Evolutionary conservation across 1,140 invertebrate genomes (phyloP).

Genomic region (Manduca sexta): DNA sequence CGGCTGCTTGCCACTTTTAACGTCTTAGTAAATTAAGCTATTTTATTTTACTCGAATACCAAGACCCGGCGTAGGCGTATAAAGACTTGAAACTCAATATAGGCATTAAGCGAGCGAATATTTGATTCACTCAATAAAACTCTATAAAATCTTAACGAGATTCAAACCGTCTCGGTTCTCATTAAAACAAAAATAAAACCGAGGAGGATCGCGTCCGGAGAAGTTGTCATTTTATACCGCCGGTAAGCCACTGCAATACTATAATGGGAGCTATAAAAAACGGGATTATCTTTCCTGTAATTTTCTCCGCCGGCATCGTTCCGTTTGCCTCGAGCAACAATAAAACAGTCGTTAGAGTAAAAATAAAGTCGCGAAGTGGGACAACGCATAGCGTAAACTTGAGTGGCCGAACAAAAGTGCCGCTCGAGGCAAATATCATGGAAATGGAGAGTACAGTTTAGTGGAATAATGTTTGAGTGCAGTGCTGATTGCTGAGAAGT

Average conservation of each 20-base stretch:
- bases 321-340: slow-evolving; percentile 11
- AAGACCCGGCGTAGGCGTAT: no score
- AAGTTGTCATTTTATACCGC: slow-evolving; percentile 15
- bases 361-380: slow-evolving; percentile 8
- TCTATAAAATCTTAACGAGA: slow-evolving; percentile 1
- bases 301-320: slow-evolving; percentile 18
- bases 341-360: slow-evolving; percentile 21
- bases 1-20: no score
- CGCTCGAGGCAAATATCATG: not conserved
- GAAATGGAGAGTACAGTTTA: not conserved
- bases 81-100: not conserved
- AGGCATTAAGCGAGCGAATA: not conserved
- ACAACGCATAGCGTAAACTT: slow-evolving; percentile 1
- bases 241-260: slow-evolving; percentile 22
- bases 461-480: not conserved
- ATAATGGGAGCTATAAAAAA: slow-evolving; percentile 23
- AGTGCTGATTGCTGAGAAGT: not conserved
- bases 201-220: not conserved
- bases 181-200: slow-evolving; percentile 7
- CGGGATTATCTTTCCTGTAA: slow-evolving; percentile 28
- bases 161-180: not conserved
- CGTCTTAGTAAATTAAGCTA: no score
- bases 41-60: no score
- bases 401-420: not conserved
- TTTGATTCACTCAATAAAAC: not conserved